Percentiles rank a stretch among this genome's conserved stretches.
phyloP scores from a whole-genome alignment of 2,797 vertebrate species.

The Pogoniulus pusillus region DNA sequence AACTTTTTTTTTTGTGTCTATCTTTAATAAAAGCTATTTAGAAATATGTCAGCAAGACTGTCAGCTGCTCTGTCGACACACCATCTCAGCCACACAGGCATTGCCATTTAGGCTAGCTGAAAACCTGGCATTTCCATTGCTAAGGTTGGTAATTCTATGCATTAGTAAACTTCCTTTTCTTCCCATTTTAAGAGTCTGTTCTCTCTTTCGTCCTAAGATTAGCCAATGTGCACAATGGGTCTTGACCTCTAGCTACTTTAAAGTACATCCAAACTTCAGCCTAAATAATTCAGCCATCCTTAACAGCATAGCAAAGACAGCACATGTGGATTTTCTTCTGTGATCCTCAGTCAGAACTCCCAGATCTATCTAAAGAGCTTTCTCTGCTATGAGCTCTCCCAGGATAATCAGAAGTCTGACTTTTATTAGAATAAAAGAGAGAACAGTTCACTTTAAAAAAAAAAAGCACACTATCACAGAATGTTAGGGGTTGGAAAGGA shows the following conservation, averaged over 20 bases:
- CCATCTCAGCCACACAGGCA: background rate
- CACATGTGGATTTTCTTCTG: background rate
- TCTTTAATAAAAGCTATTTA: background rate
- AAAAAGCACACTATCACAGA: background rate
- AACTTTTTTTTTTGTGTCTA: background rate
- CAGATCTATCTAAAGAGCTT: background rate
- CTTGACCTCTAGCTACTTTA: background rate
- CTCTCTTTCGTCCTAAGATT: background rate
- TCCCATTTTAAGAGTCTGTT: background rate
- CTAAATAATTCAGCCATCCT: background rate
- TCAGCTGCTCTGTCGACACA: background rate
- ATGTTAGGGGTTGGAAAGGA: no score
- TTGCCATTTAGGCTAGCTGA: background rate
- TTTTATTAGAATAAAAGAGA: background rate
- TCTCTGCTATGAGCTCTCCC: background rate
- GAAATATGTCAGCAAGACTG: background rate
- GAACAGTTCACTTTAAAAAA: background rate
- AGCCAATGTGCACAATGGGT: background rate
- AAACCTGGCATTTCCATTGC: background rate
- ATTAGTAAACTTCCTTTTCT: background rate
- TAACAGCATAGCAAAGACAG: background rate
- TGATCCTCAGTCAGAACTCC: background rate
- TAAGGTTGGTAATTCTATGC: background rate
- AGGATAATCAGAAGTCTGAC: background rate
- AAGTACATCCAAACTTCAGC: background rate